Conservation (phyloP, 2,113 vertebrate species). For the Pachyramphus minor region DNA sequence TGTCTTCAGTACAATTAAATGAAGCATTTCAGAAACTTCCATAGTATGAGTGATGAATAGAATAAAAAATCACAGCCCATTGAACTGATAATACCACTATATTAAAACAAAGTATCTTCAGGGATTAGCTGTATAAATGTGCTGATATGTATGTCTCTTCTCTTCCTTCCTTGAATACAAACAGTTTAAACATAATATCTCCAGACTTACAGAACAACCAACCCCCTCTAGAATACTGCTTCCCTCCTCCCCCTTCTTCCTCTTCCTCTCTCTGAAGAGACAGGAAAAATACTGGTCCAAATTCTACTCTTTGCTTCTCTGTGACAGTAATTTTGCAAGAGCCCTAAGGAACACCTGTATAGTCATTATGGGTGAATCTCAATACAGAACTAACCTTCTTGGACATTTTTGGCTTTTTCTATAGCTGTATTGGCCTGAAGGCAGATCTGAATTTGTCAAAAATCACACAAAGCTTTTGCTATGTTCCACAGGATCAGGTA, state of each 20-base stretch:
- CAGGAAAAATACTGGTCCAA: not conserved
- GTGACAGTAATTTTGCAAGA: not conserved
- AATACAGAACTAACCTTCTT: not conserved
- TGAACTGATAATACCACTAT: not conserved
- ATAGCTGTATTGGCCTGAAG: not conserved
- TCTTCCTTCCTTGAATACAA: conserved; percentile 54
- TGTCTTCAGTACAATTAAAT: conserved; percentile 27
- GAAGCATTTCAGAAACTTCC: conserved; percentile 24
- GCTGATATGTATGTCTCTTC: not conserved
- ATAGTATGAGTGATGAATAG: not conserved
- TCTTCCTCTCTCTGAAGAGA: not conserved
- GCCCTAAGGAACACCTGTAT: not conserved
- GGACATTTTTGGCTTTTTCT: not conserved
- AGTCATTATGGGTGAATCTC: not conserved
- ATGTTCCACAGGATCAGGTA: not conserved
- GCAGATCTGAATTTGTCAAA: not conserved
- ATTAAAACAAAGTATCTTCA: conserved; percentile 16
- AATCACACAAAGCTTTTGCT: not conserved
- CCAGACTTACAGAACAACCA: not conserved
- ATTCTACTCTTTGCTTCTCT: not conserved
- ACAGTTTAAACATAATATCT: not conserved
- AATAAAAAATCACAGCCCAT: conserved; percentile 6
- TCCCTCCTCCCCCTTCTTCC: not conserved
- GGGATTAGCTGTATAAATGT: conserved; percentile 16
- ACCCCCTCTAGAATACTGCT: not conserved